Percentiles rank a stretch among this genome's conserved stretches.
Evolutionary conservation across 1,140 invertebrate genomes (phyloP).

Genomic region (Meloidogyne exigua): DNA sequence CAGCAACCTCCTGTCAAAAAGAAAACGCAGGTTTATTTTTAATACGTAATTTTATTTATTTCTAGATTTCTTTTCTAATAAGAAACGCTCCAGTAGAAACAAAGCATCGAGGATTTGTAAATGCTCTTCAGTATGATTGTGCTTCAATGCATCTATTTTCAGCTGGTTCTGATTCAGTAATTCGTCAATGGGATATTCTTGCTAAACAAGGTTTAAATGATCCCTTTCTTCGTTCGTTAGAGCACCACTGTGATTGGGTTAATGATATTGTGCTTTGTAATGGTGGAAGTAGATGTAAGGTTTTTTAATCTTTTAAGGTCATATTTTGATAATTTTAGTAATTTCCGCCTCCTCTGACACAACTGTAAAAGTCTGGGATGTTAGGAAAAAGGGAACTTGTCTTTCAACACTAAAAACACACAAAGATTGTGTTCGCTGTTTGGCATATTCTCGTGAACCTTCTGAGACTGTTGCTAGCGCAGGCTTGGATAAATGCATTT

Average conservation of each 20-base stretch:
- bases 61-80: constrained; percentile 92
- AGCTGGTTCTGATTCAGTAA: constrained; percentile 95
- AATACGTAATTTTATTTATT: neutral
- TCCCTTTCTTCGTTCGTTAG: constrained; percentile 73
- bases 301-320: constrained; percentile 9
- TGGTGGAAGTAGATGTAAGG: constrained; percentile 83
- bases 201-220: neutral
- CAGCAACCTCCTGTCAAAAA: constrained; percentile 15
- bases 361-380: constrained; percentile 99
- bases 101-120: constrained; percentile 88
- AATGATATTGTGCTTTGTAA: constrained; percentile 98
- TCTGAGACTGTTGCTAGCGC: constrained; percentile 93
- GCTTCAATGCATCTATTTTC: constrained; percentile 84
- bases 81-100: constrained; percentile 85
- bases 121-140: constrained; percentile 88
- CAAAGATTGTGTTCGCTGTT: constrained; percentile 95
- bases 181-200: constrained; percentile 83
- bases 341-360: constrained; percentile 98
- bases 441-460: constrained; percentile 92
- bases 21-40: constrained; percentile 19
- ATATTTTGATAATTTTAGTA: constrained; percentile 70
- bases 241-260: constrained; percentile 98
- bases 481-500: constrained; percentile 92
- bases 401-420: constrained; percentile 95
- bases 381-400: constrained; percentile 69